Conservation (phyloP, 2,888 invertebrate species). For the Acleris literana region DNA sequence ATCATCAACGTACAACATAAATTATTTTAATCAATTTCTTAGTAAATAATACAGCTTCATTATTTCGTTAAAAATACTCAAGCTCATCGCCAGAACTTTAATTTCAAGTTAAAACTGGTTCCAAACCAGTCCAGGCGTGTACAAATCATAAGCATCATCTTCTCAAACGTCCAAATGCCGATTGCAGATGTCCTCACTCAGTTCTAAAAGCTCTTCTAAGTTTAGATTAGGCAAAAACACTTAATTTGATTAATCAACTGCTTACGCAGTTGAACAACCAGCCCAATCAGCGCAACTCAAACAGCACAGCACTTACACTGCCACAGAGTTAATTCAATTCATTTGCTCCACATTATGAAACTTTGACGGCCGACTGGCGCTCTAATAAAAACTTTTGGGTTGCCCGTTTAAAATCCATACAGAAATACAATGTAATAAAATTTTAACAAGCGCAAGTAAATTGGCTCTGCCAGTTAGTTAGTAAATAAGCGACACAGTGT, state of each 20-base stretch:
- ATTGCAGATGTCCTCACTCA: no score
- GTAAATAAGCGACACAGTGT: slow-evolving; percentile 23
- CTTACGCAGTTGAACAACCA: slow-evolving; percentile 8
- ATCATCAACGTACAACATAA: no score
- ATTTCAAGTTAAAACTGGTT: no score
- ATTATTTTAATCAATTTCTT: no score
- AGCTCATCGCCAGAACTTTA: no score
- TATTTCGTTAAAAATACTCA: no score
- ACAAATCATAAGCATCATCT: no score
- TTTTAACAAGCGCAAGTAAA: slow-evolving; percentile 19
- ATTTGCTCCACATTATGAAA: slow-evolving; percentile 51
- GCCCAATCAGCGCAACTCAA: slow-evolving; percentile 25
- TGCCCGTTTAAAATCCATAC: slow-evolving; percentile 48
- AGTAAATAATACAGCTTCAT: no score
- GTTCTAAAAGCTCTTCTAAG: not conserved
- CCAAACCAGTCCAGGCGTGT: no score
- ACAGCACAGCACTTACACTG: slow-evolving; percentile 19
- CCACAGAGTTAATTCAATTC: slow-evolving; percentile 44
- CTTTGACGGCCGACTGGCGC: slow-evolving; percentile 46
- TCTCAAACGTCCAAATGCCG: no score
- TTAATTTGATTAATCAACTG: slow-evolving; percentile 25
- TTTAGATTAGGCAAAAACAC: slow-evolving; percentile 4
- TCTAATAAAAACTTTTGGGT: slow-evolving; percentile 55
- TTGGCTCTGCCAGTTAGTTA: slow-evolving; percentile 11
- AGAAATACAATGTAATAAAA: slow-evolving; percentile 43